Conservation (phyloP, 2,113 vertebrate genomes). For the Pachyramphus minor region DNA sequence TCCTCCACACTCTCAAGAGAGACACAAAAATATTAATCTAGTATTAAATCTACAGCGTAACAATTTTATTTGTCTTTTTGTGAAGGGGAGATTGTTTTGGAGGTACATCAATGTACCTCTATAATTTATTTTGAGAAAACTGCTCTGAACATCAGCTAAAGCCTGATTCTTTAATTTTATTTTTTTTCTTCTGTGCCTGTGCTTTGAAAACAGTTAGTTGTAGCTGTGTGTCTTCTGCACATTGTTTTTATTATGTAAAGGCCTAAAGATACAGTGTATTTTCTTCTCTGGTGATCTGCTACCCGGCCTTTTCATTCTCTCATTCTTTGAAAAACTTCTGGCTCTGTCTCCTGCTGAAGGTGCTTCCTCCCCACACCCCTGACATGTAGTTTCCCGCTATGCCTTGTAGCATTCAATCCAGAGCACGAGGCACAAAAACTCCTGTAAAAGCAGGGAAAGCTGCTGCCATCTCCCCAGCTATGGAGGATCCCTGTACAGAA, state of each 20-base stretch:
- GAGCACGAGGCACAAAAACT: not conserved
- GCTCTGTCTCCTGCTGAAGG: not conserved
- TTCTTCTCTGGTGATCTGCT: slow-evolving; percentile 36
- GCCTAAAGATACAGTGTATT: not conserved
- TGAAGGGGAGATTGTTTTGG: not conserved
- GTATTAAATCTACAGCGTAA: not conserved
- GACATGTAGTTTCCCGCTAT: not conserved
- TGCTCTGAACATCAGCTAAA: not conserved
- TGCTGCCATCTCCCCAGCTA: not conserved
- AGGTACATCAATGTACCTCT: not conserved
- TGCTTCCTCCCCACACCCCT: not conserved
- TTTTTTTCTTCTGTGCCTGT: not conserved
- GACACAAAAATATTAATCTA: not conserved
- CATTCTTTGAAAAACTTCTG: not conserved
- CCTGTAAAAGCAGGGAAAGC: not conserved
- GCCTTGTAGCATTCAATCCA: not conserved
- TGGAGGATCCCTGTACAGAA: accelerated
- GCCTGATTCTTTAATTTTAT: not conserved
- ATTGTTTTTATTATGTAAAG: not conserved
- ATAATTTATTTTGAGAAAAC: not conserved
- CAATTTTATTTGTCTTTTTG: not conserved
- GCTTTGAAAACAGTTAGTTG: not conserved
- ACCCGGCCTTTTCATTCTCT: not conserved
- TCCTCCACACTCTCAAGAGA: not conserved
- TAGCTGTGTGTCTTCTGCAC: not conserved